Base-by-base conservation (phyloP, 37 sponge, comb jelly and placozoan genomes). In the Chondrilla cf. caribensis region DNA sequence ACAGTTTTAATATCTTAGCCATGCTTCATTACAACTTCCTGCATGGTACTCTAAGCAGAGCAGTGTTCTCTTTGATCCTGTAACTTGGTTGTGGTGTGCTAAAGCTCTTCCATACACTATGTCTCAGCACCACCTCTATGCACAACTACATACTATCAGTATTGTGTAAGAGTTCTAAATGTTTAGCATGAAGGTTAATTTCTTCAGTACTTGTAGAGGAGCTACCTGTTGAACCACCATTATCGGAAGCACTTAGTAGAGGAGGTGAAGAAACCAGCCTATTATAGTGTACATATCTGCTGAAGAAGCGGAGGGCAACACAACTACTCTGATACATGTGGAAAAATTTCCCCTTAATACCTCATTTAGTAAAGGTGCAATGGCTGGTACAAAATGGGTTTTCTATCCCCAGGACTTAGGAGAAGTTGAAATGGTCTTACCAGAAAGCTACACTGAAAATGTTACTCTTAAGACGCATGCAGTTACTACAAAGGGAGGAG, bases 201-300 rank as follows among this genome's bases (percentile, higher is more conserved):
- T 0, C n/a, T 35, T 37, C 41, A 18, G 21, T 72, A 24, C 24
- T 2, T 70, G 7, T 41, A 72, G 75, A 37, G 14, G 39, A 38
- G 22, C 75, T 32, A 14, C 78, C 75, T 22, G 32, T 72, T 11
- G 75, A 72, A 35, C 75, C 75, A 38, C 75, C 75, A 9, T 0
- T 72, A 18, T 41, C 39, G 18, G 41, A 33, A 29, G 25, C 75
- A 0, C 39, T 26, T 28, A n/a, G 40, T 38, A 24, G 3, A 28
- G 75, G 75, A 37, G 75, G 75, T 18, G 36, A 25, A 40, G 75
- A 72, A 2, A 72, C 21, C n/a, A 21, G 37, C 40, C 41, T 19
- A 38, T 72, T 0, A 11, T 41, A 18, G 0, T 72, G 22, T n/a
- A 37, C 40, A 15, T 72, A 37, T 36, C 75, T 37, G 75, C 75